phyloP scores from a whole-genome alignment of 53 echinoderm and acorn worm genomes.

The Holothuria scabra region DNA sequence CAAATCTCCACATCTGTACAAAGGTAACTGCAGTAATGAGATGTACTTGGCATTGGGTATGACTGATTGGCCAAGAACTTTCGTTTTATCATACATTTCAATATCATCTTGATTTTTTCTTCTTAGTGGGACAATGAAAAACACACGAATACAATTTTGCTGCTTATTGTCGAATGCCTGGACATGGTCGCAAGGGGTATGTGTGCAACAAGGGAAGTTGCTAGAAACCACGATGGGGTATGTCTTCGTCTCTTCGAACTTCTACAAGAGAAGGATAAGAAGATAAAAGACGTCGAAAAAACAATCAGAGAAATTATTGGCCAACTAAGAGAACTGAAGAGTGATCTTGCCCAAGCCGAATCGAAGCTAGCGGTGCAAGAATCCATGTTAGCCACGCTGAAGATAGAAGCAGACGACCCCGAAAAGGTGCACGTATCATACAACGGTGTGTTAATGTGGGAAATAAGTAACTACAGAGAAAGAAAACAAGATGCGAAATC shows the following conservation, averaged over 20 bases:
- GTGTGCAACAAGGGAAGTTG: neutral
- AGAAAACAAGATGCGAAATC: constrained; percentile 26
- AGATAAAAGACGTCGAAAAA: constrained; percentile 9
- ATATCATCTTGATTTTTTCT: neutral
- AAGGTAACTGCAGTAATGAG: too few species aligned
- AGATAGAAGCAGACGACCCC: neutral
- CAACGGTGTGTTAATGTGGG: constrained; percentile 40
- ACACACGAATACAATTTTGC: too few species aligned
- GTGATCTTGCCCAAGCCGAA: neutral
- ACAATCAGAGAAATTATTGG: neutral
- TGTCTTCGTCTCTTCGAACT: neutral
- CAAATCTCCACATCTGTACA: too few species aligned
- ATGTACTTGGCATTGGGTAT: too few species aligned
- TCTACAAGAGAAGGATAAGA: neutral
- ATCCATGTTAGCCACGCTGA: neutral
- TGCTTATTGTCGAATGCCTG: neutral
- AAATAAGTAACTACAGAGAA: constrained; percentile 24
- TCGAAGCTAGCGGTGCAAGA: neutral
- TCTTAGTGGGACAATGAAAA: neutral
- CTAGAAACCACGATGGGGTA: neutral
- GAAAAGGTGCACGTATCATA: neutral
- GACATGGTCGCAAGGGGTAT: neutral
- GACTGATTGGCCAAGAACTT: too few species aligned
- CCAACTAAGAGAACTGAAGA: neutral
- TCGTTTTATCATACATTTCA: too few species aligned